Conservation (phyloP, 2,797 vertebrate species). For the Pipistrellus pipistrellus region DNA sequence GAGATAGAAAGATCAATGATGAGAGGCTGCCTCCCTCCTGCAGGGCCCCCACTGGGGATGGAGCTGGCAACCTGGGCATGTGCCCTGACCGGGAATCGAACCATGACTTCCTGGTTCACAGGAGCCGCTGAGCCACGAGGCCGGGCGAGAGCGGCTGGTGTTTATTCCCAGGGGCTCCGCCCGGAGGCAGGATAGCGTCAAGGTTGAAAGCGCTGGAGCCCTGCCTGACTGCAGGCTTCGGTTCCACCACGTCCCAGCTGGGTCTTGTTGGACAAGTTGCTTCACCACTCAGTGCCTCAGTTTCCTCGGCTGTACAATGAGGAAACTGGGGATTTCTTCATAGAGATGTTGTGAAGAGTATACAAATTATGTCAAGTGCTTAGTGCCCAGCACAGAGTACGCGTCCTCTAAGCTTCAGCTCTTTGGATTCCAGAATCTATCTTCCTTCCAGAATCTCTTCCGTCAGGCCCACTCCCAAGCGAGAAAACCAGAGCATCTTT, state of each 20-base stretch:
- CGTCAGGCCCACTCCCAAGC: neutral
- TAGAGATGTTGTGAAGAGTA: neutral
- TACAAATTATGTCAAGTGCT: neutral
- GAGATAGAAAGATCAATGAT: too few species aligned
- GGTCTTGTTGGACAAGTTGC: neutral
- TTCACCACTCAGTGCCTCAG: neutral
- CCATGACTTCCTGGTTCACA: too few species aligned
- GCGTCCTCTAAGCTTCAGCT: neutral
- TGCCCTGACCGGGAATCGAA: too few species aligned
- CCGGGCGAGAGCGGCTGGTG: accelerated
- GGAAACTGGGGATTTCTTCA: neutral
- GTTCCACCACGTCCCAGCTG: neutral
- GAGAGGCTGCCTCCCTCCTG: too few species aligned
- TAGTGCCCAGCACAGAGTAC: neutral
- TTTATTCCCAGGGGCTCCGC: neutral
- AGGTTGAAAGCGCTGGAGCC: neutral
- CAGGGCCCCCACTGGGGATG: too few species aligned
- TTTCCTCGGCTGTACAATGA: neutral
- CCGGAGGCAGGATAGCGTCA: neutral
- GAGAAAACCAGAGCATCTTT: neutral
- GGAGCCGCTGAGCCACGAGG: too few species aligned
- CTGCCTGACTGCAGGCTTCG: neutral
- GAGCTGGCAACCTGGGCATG: too few species aligned
- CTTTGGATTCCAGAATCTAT: neutral
- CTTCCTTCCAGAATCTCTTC: slow-evolving; percentile 1